A percentile compares a stretch with the other conserved stretches of the same genome.
Conservation (phyloP, 2,888 invertebrate genomes). For the Netelia inedita region DNA sequence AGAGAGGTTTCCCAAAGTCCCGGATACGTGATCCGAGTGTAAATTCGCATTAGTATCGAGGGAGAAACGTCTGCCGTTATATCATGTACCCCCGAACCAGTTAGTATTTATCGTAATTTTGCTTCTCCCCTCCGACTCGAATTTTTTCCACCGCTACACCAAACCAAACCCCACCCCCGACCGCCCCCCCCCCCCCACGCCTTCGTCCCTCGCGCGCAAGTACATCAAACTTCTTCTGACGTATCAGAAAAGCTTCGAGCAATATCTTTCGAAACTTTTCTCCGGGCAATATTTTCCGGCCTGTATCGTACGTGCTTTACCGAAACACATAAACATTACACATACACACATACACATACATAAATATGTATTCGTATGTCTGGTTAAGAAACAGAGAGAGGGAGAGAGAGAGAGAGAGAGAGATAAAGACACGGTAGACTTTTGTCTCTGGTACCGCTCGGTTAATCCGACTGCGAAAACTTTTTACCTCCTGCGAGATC, state of each 20-base stretch:
- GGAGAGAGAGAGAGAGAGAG: too few species aligned
- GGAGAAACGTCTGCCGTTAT: slow-evolving; percentile 49
- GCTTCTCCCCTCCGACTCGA: not conserved
- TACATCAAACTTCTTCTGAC: slow-evolving; percentile 35
- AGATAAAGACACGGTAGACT: not conserved
- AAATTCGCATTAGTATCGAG: slow-evolving; percentile 61
- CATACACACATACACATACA: slow-evolving; percentile 10
- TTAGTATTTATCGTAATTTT: slow-evolving; percentile 64
- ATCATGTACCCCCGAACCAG: slow-evolving; percentile 13
- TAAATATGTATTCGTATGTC: not conserved
- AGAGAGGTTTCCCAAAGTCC: slow-evolving; percentile 47
- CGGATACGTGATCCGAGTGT: slow-evolving; percentile 62
- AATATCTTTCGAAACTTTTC: slow-evolving; percentile 14
- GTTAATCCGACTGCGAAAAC: slow-evolving; percentile 26
- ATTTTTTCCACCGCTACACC: too few species aligned
- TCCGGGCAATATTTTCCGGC: slow-evolving; percentile 29
- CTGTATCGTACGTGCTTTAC: slow-evolving; percentile 22
- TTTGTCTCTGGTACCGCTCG: slow-evolving; percentile 26
- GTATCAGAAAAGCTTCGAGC: slow-evolving; percentile 4
- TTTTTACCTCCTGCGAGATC: slow-evolving; percentile 32
- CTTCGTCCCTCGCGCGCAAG: not conserved
- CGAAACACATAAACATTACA: not conserved
- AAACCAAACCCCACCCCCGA: not conserved
- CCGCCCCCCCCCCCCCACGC: not conserved
- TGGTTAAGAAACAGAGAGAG: too few species aligned